phyloP scores from a whole-genome alignment of 2,113 vertebrate genomes.

The Callocephalon fimbriatum region DNA sequence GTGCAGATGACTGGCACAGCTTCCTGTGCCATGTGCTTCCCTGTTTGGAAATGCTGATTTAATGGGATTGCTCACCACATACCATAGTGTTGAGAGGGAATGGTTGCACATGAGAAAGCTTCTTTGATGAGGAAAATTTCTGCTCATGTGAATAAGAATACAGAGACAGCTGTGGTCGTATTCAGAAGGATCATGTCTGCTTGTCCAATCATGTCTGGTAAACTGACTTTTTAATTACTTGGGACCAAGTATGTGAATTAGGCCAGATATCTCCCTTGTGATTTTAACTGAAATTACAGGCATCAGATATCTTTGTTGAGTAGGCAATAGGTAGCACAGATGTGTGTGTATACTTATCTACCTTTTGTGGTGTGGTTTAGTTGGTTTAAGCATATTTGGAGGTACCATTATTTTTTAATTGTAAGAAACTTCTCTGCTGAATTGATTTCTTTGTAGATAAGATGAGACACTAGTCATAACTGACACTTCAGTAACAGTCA shows the following conservation, averaged over 20 bases:
- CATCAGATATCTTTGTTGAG: background rate
- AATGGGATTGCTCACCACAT: background rate
- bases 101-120: background rate
- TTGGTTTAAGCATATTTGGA: background rate
- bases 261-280: background rate
- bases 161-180: background rate
- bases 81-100: background rate
- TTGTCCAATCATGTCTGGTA: background rate
- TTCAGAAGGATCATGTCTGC: background rate
- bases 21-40: background rate
- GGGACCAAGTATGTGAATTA: accelerated
- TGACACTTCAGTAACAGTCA: background rate
- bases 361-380: too few species aligned
- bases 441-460: background rate
- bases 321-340: background rate
- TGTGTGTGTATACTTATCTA: background rate
- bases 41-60: background rate
- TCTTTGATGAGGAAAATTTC: background rate
- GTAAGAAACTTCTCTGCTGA: background rate
- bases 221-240: background rate
- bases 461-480: background rate
- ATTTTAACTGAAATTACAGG: background rate
- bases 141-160: background rate
- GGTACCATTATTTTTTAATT: background rate
- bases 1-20: background rate